Evolutionary conservation across 2,888 invertebrate genomes (phyloP).

Genomic region (Patella ulyssiponensis): DNA sequence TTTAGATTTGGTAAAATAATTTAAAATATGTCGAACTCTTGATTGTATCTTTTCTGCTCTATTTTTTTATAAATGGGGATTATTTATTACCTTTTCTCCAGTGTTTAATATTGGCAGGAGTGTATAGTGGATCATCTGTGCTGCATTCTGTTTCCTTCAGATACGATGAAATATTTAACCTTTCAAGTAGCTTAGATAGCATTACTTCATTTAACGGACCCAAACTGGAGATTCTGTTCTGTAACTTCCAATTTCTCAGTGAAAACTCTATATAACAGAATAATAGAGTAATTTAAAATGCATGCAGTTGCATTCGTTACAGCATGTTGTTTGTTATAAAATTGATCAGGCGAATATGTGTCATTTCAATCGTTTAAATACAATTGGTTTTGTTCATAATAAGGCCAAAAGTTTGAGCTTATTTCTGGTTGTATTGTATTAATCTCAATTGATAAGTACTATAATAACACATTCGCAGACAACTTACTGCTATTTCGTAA

Average conservation of each 20-base stretch:
- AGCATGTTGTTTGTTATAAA: too few species aligned
- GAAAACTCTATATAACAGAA: constrained; percentile 23
- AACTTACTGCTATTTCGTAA: background rate
- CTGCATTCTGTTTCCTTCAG: constrained; percentile 28
- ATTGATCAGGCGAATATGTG: too few species aligned
- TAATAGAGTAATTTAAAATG: too few species aligned
- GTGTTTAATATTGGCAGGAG: constrained; percentile 16
- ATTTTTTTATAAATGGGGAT: background rate
- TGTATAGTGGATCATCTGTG: constrained; percentile 11
- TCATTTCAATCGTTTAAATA: too few species aligned
- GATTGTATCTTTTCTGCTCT: background rate
- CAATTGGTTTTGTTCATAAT: too few species aligned
- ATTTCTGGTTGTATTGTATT: too few species aligned
- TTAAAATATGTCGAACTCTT: too few species aligned
- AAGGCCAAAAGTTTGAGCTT: too few species aligned
- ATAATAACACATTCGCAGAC: too few species aligned
- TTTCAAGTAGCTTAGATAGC: constrained; percentile 32
- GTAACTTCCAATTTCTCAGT: constrained; percentile 18
- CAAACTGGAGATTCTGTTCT: constrained; percentile 17
- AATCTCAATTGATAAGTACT: too few species aligned
- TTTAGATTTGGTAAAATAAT: too few species aligned
- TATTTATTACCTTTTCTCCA: constrained; percentile 29
- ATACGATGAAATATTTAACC: constrained; percentile 37
- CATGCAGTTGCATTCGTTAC: too few species aligned
- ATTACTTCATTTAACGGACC: background rate